Percentiles rank a stretch among this genome's conserved stretches.
Conservation (phyloP, 2,888 invertebrate genomes). For the Ariolimax columbianus region DNA sequence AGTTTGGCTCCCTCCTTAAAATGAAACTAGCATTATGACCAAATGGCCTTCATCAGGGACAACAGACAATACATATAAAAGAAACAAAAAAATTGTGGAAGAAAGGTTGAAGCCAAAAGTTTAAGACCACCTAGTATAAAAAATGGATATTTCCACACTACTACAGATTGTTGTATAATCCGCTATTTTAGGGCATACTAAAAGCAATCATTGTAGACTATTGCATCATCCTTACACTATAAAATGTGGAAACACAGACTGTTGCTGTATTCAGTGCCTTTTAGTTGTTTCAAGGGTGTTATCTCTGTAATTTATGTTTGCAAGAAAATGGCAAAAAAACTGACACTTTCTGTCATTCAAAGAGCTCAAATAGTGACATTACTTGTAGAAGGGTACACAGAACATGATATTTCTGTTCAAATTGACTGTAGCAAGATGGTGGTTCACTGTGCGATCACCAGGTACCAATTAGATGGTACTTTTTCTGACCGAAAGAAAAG, state of each 20-base stretch:
- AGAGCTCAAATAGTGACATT: conserved; percentile 20
- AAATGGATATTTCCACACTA: background rate
- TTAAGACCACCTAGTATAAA: conserved; percentile 9
- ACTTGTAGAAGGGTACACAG: background rate
- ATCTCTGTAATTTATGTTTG: background rate
- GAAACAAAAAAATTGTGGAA: too few relatives aligned
- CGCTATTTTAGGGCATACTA: too few relatives aligned
- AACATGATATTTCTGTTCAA: conserved; percentile 9
- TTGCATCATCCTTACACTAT: conserved; percentile 7
- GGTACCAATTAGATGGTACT: conserved; percentile 6
- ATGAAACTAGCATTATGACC: too few relatives aligned
- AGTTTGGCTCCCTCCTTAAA: too few relatives aligned
- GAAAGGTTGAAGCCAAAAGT: conserved; percentile 5
- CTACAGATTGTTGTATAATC: background rate
- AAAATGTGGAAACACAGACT: conserved; percentile 3
- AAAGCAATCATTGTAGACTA: background rate
- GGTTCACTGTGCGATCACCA: conserved; percentile 4
- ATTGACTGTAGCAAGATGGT: conserved; percentile 21
- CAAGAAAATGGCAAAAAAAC: background rate
- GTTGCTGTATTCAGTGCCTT: too few relatives aligned
- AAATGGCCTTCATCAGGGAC: too few relatives aligned
- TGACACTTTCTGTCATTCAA: conserved; percentile 6
- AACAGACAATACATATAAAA: too few relatives aligned
- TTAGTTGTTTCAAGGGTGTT: background rate
- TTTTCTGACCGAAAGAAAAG: conserved; percentile 14